phyloP scores from a whole-genome alignment of 2,113 vertebrate species.

The Eublepharis macularius region DNA sequence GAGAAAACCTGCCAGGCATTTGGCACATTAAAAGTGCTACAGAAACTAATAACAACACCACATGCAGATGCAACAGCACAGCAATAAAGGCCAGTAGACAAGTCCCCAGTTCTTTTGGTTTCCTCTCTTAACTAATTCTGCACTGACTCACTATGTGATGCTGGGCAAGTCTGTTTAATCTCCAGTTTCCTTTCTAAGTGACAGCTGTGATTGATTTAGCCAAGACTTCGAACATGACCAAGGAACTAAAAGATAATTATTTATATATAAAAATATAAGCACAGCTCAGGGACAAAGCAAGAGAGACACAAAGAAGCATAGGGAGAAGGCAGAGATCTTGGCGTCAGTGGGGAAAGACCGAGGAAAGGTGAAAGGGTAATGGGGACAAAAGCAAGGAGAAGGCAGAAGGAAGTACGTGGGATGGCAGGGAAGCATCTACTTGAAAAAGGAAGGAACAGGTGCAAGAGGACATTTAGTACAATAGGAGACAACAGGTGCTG shows the following conservation, averaged over 20 bases:
- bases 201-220: background rate
- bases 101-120: background rate
- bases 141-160: background rate
- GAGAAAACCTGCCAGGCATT: background rate
- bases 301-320: accelerated
- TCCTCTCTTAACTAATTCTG: background rate
- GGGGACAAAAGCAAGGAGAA: background rate
- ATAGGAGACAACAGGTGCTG: background rate
- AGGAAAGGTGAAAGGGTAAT: background rate
- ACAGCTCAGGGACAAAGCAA: background rate
- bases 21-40: background rate
- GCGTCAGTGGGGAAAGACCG: background rate
- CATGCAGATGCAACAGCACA: background rate
- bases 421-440: accelerated
- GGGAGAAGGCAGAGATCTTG: background rate
- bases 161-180: background rate
- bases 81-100: background rate
- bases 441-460: background rate
- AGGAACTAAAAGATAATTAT: background rate
- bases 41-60: background rate
- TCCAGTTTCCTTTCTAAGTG: background rate
- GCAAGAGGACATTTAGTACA: too few relatives aligned
- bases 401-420: background rate
- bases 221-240: background rate
- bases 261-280: background rate